Evolutionary conservation across 2,113 vertebrate species (phyloP).

Genomic region (Coryphaenoides rupestris): DNA sequence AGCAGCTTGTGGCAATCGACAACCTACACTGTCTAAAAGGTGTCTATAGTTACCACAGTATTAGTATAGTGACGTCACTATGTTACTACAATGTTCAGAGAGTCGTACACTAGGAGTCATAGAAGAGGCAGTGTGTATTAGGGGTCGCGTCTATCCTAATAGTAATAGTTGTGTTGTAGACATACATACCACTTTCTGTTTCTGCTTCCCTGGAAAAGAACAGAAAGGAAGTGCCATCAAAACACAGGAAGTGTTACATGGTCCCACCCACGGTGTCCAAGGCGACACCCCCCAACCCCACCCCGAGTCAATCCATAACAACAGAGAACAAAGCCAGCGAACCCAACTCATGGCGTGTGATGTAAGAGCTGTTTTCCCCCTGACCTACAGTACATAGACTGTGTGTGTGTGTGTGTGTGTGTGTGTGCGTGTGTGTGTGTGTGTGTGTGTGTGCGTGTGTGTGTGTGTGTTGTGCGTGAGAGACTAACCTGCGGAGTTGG

Average conservation of each 20-base stretch:
- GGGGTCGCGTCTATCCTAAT: too few relatives aligned
- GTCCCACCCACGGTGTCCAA: background rate
- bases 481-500: constrained; percentile 83
- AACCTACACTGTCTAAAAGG: too few relatives aligned
- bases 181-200: constrained; percentile 96
- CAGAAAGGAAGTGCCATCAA: constrained; percentile 21
- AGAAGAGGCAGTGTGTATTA: too few relatives aligned
- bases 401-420: too few relatives aligned
- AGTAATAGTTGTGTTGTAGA: background rate
- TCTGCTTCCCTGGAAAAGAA: constrained; percentile 91
- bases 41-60: too few relatives aligned
- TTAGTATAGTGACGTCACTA: background rate
- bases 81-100: too few relatives aligned
- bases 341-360: background rate
- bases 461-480: too few relatives aligned
- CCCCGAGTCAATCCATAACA: background rate
- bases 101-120: too few relatives aligned
- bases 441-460: too few relatives aligned
- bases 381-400: background rate
- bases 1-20: too few relatives aligned
- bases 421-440: too few relatives aligned
- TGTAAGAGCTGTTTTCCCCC: background rate
- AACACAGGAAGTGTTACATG: background rate
- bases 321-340: background rate
- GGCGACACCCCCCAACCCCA: background rate